Base-by-base conservation (phyloP, 2,113 vertebrate genomes). In the Noturus placidus region DNA sequence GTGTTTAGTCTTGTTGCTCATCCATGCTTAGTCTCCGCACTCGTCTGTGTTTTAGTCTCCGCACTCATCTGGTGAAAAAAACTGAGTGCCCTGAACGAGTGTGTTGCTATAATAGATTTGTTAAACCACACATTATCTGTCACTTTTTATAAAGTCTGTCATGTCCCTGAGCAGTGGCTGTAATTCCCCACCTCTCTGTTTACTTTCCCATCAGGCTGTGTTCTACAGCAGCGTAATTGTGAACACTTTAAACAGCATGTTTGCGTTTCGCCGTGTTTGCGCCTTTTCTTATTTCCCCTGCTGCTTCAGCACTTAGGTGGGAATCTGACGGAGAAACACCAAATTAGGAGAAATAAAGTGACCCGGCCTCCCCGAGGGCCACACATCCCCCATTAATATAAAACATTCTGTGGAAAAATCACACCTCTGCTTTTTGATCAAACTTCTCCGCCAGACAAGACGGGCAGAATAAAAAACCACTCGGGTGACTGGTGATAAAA, bases 361-460 rank as follows among this genome's bases (percentile, higher is more conserved):
- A 67, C 46, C 33, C 59, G 54, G 1, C 9, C 46, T 30, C 77
- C 61, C 72, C 59, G 69, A 33, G 69, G 67, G 25, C 52, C 5
- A 72, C 30, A 19, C 50, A 59, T 61, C 4, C 27, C 14, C 69
- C 56, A 86, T 87, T 79, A 82, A 88, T 89, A 65, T 59, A 88
- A 42, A 67, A 85, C 72, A 72, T 70, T 81, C 25, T 15, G 27
- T 82, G 59, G 77, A 89, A 87, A n/a, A 50, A 69, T 22, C 86
- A 81, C 82, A 81, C 52, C 46, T 70, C 19, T 38, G 54, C 38
- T 77, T 89, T 90, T 88, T 88, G 79, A 91, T 89, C 88, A 87
- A 72, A 70, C 67, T 79, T 72, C 57, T 78, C 76, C 52, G 46
- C 33, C 83, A 52, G 78, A 54, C 59, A 76, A 13, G 74, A 82